phyloP scores from a whole-genome alignment of 2,888 invertebrate species.

The Neocrepidodera transversa region DNA sequence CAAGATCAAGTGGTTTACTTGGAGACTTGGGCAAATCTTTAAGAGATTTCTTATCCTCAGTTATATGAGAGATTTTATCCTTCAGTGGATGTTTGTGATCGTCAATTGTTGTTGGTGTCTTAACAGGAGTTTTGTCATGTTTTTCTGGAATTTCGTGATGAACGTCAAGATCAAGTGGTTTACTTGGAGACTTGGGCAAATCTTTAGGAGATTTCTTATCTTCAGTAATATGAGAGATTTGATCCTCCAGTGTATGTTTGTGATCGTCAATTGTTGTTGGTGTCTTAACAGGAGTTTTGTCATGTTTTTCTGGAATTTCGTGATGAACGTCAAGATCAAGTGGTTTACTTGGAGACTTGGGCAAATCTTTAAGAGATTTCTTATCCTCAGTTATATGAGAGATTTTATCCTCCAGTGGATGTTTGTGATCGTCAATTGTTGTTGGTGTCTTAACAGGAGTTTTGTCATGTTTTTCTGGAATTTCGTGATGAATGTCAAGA shows the following conservation, averaged over 20 bases:
- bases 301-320: too few species aligned
- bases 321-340: not conserved
- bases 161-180: not conserved
- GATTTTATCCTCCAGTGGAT: not conserved
- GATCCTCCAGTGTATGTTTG: too few species aligned
- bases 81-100: not conserved
- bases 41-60: not conserved
- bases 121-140: not conserved
- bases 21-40: too few species aligned
- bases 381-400: not conserved
- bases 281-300: not conserved
- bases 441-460: too few species aligned
- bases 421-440: not conserved
- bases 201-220: conserved; percentile 1
- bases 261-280: too few species aligned
- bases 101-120: not conserved
- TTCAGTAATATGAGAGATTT: too few species aligned
- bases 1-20: not conserved
- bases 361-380: not conserved
- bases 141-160: not conserved
- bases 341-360: not conserved
- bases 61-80: not conserved
- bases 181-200: conserved; percentile 5
- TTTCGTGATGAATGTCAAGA: too few species aligned
- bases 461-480: too few species aligned